Evolutionary conservation across 2,888 invertebrate species (phyloP).

Genomic region (Leptura quadrifasciata): DNA sequence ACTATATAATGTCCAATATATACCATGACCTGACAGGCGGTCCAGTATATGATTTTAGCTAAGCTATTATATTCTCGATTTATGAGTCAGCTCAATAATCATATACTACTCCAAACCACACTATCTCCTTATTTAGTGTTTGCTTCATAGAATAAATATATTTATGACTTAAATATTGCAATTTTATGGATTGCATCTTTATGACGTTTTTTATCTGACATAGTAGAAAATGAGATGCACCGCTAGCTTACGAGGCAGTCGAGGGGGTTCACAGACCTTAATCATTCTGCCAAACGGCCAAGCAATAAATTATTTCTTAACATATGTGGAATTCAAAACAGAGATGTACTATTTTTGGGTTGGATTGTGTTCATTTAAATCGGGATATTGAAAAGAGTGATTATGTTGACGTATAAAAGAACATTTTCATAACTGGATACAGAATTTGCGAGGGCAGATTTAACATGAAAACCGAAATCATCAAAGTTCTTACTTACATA

Average conservation of each 20-base stretch:
- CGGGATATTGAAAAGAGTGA: background rate
- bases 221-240: conserved; percentile 27
- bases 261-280: background rate
- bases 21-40: background rate
- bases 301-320: conserved; percentile 38
- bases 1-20: background rate
- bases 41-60: background rate
- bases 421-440: conserved; percentile 8
- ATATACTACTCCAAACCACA: background rate
- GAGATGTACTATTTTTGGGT: background rate
- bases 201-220: conserved; percentile 25
- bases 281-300: conserved; percentile 32
- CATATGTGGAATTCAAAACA: conserved; percentile 29
- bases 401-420: conserved; percentile 1
- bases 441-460: conserved; percentile 6
- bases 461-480: background rate
- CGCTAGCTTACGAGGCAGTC: background rate
- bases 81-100: background rate
- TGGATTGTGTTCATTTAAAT: conserved; percentile 23
- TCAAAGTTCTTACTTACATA: conserved; percentile 11
- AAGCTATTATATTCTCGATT: background rate
- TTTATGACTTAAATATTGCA: conserved; percentile 10
- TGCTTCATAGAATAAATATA: conserved; percentile 14
- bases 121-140: background rate
- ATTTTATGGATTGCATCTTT: conserved; percentile 24